Base-by-base conservation (phyloP, 2,888 invertebrate species). In the Tachina fera region DNA sequence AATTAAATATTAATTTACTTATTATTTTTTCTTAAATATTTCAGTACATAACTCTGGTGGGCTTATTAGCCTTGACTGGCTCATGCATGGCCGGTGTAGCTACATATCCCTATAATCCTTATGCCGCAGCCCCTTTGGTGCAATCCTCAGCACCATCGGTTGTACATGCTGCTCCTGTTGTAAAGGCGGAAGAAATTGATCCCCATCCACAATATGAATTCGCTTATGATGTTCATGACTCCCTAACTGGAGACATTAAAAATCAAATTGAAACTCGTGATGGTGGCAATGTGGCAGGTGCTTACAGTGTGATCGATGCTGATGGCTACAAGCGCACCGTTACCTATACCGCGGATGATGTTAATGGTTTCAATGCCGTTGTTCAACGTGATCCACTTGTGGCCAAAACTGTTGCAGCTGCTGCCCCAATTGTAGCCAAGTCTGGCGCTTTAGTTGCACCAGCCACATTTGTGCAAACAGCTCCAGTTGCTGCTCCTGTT, bases 361-460 rank as follows among this genome's bases (percentile, higher is more conserved):
- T 93, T 87, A 93, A 94, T 83, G 94, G 94, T 86, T 94, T 94
- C 90, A 94, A 94, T 89, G 94, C 94, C 60, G 93, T 94, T 51
- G 94, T 94, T 16, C 93, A 93, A 88, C 94, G 93, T 86, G 94
- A 94, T 89, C 93, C 93, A 13, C 71, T 76, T 11, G 47, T 70
- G 76, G 53, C 70, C 0, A 76, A 49, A 14, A 11, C 71, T 6
- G 45, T 45, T 58, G 13, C 70, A 45, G 70, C 88, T 45, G 87
- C 89, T 31, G 88, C 88, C 53, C 87, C 88, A 3, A 89, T 87
- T 56, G 83, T 88, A 39, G 87, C 88, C 16, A 86, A 5, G 0
- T 63, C 71, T 51, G 85, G 68, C 8, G 60, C 31, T 58, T 39
- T 53, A 16, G 39, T 51, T 16, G 51, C 39, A 11, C 14, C 74